These are phyloP conservation scores for Hydra vulgaris DNA, from an alignment of 30 jellyfish, hydroid and myxozoan species.

Conservation along the genomic window DNA sequence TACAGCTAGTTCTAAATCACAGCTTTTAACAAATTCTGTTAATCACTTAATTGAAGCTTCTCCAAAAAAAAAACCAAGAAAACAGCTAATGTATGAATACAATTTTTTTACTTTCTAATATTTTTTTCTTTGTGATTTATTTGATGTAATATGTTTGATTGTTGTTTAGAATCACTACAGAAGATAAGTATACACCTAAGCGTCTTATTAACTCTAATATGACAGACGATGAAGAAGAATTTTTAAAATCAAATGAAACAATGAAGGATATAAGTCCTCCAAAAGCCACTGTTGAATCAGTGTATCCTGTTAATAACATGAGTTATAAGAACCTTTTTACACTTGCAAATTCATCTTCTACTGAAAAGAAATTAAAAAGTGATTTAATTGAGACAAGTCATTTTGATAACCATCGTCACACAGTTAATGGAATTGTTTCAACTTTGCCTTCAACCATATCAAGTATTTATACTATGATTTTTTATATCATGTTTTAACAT, in stretches of 20 bases:
- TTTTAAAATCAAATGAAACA: conserved; percentile 37
- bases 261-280: conserved; percentile 35
- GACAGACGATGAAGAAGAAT: conserved; percentile 62
- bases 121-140: background rate
- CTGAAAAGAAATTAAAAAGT: background rate
- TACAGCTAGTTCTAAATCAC: background rate
- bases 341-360: background rate
- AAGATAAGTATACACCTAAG: conserved; percentile 74
- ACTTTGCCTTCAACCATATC: background rate
- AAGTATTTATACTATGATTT: background rate
- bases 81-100: conserved; percentile 74
- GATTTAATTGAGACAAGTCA: too few species aligned
- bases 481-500: background rate
- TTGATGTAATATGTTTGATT: background rate
- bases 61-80: conserved; percentile 90
- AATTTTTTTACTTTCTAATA: background rate
- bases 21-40: background rate
- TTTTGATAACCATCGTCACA: background rate
- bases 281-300: background rate
- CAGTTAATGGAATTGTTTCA: background rate
- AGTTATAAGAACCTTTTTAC: conserved; percentile 4
- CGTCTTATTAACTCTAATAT: conserved; percentile 43
- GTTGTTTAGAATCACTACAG: conserved; percentile 60
- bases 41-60: conserved; percentile 63
- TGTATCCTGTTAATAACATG: background rate